phyloP scores from a whole-genome alignment of 2,113 vertebrate genomes.

The Scophthalmus maximus region DNA sequence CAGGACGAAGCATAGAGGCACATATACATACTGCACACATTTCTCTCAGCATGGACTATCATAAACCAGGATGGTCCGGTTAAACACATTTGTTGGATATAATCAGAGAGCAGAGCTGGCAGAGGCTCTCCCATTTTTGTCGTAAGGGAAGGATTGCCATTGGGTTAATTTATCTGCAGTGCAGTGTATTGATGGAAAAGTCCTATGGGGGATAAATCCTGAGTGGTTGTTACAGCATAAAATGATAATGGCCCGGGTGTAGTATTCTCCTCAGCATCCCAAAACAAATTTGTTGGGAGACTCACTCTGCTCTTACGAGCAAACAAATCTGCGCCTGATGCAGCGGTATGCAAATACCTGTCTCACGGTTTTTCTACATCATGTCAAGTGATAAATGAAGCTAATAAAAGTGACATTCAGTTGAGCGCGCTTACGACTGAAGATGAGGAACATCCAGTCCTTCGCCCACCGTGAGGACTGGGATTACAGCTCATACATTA shows the following conservation, averaged over 20 bases:
- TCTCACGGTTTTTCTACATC: conserved; percentile 39
- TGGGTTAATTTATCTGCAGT: conserved; percentile 77
- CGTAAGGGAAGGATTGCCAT: conserved; percentile 44
- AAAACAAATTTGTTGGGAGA: conserved; percentile 61
- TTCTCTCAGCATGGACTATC: conserved; percentile 5
- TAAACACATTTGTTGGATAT: conserved; percentile 38
- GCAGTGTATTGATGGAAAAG: conserved; percentile 71
- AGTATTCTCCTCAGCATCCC: conserved; percentile 57
- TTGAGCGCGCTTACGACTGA: conserved; percentile 13
- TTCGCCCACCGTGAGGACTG: not conserved
- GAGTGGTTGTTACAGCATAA: conserved; percentile 68
- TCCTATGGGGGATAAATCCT: conserved; percentile 64
- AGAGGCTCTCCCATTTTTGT: conserved; percentile 41
- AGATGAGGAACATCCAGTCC: conserved; percentile 10
- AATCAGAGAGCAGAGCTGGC: conserved; percentile 46
- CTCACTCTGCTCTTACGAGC: conserved; percentile 42
- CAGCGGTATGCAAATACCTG: conserved; percentile 72
- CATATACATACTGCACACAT: conserved; percentile 17
- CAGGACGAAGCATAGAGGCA: conserved; percentile 48
- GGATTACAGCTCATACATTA: conserved; percentile 10
- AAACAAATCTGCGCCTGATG: conserved; percentile 63
- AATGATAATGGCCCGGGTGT: conserved; percentile 66
- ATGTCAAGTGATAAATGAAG: conserved; percentile 56
- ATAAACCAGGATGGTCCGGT: conserved; percentile 28
- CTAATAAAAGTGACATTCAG: conserved; percentile 55